Evolutionary conservation across 2,797 vertebrate species (phyloP), one percentile per base, ranked within the genome.

Genomic region (Myripristis jacobus): DNA sequence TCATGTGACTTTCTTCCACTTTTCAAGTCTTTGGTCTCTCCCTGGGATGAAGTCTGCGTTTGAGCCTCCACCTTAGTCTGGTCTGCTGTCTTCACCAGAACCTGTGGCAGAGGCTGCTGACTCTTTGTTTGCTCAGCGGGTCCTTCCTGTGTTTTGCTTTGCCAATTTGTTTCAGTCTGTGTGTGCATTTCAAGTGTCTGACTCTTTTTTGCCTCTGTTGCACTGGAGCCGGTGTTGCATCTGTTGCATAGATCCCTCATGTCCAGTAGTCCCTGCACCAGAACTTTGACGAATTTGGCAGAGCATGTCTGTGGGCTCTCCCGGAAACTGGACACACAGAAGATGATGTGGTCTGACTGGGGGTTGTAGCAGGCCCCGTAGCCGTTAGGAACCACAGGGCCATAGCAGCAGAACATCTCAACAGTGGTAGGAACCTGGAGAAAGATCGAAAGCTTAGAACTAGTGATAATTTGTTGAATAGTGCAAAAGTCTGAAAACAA

Each of bases 351-450:
- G 71, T 96, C 94, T 4, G 96, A 87, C 90, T 97, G 96, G 11
- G 97, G 97, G 82, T 99, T 99, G 43, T 99, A 99, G 85, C 97
- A 98, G 2, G 90, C 89, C 0, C 97, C 98, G 0, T 99, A 99
- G 18, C 98, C 97, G 0, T 96, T 89, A 4, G 96, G 94, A 38
- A 98, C 94, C 84, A 99, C 98, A 0, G 98, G 97, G 6, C 98
- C 98, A 0, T 99, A 99, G 90, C 97, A 98, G 93, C 97, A 98
- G 87, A 99, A 99, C 95, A 97, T 97, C 72, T 98, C 97, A 75
- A 90, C 95, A 12, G 93, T 94, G 0, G 97, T 98, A 27, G 97
- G 97, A 60, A 99, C 97, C 98, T 99, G 90, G 61, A 52, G 57
- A 15, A 50, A 75, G 25, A 86, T 22, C 9, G 16, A 56, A 63